Base-by-base conservation (phyloP, 2,797 vertebrate genomes). In the Dermochelys coriacea region DNA sequence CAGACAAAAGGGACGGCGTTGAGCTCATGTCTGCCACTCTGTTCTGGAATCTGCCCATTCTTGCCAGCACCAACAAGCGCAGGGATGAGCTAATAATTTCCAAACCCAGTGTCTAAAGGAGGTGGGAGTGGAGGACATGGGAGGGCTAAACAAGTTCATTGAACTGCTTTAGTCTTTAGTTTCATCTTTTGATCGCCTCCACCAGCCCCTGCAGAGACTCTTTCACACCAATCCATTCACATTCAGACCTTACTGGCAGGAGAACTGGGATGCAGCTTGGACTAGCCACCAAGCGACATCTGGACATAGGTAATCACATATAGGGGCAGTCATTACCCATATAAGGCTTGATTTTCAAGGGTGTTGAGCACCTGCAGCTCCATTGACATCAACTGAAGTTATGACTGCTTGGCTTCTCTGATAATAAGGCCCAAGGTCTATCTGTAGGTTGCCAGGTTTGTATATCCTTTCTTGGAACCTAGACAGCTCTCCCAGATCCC, bases 1-100 rank as follows among this genome's bases (percentile, higher is more conserved):
- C 27, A 47, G 84, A 21, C 0, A 1, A 59, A 59, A 93, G 74
- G n/a, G 0, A 0, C 4, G 51, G 54, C 0, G 1, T 89, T 85
- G 92, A 88, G 80, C 87, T 96, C n/a, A 1, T 6, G 82, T 57
- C 80, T 80, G 84, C n/a, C 5, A 4, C 85, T 18, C 19, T 0
- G 1, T 34, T 37, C 68, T 47, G 84, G 23, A 68, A 54, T 16
- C 75, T 81, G 80, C 51, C 74, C 87, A 75, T 59, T 61, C 1
- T 50, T 82, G 85, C 74, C 74, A 5, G 49, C 2, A 0, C 1
- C 6, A 52, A 31, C 80, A 68, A 59, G 61, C 57, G 49, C 55
- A 31, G 12, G 10, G 80, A 0, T 54, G 71, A 89, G 45, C 50
- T 80, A n/a, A 82, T 85, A 49, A 81, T 41, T 91, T 80, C 81